Evolutionary conservation across 2,888 invertebrate genomes (phyloP).

Genomic region (Melanotus villosus): DNA sequence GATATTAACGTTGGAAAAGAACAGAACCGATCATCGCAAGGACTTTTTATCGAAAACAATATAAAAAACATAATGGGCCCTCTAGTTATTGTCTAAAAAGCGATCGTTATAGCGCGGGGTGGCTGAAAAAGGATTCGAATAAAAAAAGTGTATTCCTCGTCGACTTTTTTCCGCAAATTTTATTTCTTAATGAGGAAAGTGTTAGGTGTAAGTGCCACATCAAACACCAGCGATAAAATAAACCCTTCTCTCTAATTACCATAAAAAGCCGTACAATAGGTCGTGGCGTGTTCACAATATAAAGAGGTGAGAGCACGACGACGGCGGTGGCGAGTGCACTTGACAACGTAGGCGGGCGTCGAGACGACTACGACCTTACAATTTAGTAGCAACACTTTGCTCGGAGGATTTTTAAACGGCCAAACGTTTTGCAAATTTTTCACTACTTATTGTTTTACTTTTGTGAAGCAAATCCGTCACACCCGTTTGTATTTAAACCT

Average conservation of each 20-base stretch:
- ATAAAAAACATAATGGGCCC: slow-evolving; percentile 36
- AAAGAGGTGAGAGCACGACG: slow-evolving; percentile 43
- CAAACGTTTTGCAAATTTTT: slow-evolving; percentile 35
- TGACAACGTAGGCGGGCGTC: slow-evolving; percentile 49
- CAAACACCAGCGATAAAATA: slow-evolving; percentile 44
- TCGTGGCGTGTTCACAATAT: slow-evolving; percentile 50
- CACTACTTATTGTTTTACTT: slow-evolving; percentile 26
- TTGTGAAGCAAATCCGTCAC: slow-evolving; percentile 18
- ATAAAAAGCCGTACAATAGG: slow-evolving; percentile 51
- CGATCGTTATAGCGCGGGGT: slow-evolving; percentile 16
- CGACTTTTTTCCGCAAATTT: slow-evolving; percentile 11
- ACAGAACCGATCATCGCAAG: slow-evolving; percentile 29
- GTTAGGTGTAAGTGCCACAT: slow-evolving; percentile 41
- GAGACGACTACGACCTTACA: slow-evolving; percentile 41
- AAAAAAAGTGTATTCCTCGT: no score
- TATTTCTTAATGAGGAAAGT: slow-evolving; percentile 37
- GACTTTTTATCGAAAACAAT: slow-evolving; percentile 15
- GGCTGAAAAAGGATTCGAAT: slow-evolving; percentile 1
- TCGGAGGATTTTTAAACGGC: slow-evolving; percentile 35
- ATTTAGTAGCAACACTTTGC: slow-evolving; percentile 41
- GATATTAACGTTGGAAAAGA: slow-evolving; percentile 36
- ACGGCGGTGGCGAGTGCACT: slow-evolving; percentile 50
- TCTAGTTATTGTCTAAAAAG: slow-evolving; percentile 32
- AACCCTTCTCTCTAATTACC: slow-evolving; percentile 50
- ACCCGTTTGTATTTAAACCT: slow-evolving; percentile 13